Percentiles rank a stretch among this genome's conserved stretches.
These are phyloP conservation scores for Momotus momota DNA, from an alignment of 2,797 vertebrate genomes.

Conservation along the genomic window DNA sequence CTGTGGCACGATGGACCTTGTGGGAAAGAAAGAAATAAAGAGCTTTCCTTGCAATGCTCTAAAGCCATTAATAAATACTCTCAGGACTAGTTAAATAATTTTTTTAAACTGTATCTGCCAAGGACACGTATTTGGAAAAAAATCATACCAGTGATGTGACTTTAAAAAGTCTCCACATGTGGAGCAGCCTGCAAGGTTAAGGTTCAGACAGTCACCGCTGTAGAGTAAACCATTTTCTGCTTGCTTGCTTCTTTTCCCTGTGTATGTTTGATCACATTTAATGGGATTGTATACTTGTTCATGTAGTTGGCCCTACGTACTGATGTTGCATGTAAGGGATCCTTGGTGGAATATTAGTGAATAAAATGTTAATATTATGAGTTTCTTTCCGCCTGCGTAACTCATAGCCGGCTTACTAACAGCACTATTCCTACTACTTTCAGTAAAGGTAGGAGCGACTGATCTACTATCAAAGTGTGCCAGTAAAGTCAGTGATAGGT, in stretches of 20 bases:
- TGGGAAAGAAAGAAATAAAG: background rate
- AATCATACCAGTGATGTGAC: background rate
- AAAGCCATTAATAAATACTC: background rate
- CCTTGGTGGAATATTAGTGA: background rate
- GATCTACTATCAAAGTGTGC: background rate
- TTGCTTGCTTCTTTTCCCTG: fast-evolving
- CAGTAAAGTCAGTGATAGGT: background rate
- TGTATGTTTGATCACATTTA: background rate
- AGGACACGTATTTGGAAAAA: background rate
- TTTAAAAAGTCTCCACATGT: background rate
- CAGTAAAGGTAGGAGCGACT: background rate
- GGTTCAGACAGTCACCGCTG: background rate
- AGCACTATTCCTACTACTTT: background rate
- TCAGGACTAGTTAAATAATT: background rate
- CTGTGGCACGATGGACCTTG: background rate
- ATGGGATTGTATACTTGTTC: background rate
- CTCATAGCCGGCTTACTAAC: background rate
- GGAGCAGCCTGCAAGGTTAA: background rate
- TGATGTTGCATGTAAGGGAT: background rate
- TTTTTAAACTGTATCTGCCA: background rate
- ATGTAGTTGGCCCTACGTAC: fast-evolving
- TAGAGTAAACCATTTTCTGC: background rate
- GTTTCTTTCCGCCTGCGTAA: background rate
- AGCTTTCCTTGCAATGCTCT: background rate
- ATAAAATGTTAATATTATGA: background rate